phyloP scores from a whole-genome alignment of 2,113 vertebrate genomes.

The Pseudorectes ferrugineus region DNA sequence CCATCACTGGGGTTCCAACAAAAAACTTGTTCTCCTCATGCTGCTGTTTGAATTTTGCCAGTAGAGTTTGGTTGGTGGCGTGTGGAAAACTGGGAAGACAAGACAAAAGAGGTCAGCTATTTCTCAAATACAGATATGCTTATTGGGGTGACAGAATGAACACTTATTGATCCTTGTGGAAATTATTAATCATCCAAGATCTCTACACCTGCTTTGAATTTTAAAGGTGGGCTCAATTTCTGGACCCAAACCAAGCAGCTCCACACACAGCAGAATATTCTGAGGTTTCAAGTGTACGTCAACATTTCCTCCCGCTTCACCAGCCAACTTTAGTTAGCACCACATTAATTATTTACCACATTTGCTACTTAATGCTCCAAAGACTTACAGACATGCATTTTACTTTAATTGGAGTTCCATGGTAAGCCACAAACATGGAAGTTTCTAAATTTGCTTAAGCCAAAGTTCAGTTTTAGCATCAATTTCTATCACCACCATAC shows the following conservation, averaged over 20 bases:
- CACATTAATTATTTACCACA: neutral
- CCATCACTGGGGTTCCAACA: conserved; percentile 90
- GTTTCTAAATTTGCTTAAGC: neutral
- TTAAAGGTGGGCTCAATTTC: neutral
- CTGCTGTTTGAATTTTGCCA: conserved; percentile 98
- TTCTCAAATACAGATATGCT: neutral
- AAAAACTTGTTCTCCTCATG: conserved; percentile 94
- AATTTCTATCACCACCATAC: neutral
- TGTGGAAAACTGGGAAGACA: conserved; percentile 84
- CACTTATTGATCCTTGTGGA: neutral
- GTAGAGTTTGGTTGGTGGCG: conserved; percentile 90
- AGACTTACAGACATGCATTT: neutral
- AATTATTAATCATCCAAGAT: neutral
- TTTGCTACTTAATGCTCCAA: neutral
- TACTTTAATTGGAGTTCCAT: neutral
- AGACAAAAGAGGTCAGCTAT: neutral
- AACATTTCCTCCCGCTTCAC: neutral
- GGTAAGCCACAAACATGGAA: neutral
- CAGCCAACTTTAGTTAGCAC: neutral
- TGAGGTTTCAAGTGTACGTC: neutral
- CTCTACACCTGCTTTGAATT: neutral
- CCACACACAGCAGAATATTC: neutral
- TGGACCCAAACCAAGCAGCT: neutral
- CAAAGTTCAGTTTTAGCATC: neutral
- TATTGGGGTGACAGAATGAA: neutral